A percentile compares a stretch with the other conserved stretches of the same genome.
phyloP scores from a whole-genome alignment of 1,140 invertebrate genomes.

The Coenobita brevimanus region DNA sequence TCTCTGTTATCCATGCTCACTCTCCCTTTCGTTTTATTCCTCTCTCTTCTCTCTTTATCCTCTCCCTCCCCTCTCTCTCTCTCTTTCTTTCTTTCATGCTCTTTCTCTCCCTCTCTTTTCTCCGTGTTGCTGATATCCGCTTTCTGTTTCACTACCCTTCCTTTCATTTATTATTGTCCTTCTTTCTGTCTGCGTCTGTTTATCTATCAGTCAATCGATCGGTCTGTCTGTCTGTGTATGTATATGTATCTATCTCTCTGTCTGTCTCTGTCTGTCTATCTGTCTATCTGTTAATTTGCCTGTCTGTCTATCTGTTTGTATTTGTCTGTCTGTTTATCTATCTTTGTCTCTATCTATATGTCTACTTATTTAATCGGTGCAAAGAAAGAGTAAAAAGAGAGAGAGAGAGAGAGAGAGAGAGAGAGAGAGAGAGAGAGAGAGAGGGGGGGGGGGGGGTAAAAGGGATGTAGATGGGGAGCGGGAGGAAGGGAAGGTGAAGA shows the following conservation, averaged over 20 bases:
- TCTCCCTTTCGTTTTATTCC: background rate
- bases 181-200: no score
- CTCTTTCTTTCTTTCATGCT: background rate
- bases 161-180: background rate
- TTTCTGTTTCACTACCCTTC: conserved; percentile 16
- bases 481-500: background rate
- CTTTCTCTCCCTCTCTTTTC: background rate
- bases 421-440: background rate
- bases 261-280: no score
- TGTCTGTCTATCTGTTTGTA: no score
- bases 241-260: no score
- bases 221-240: no score
- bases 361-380: background rate
- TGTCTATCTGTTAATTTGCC: no score
- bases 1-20: background rate
- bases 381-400: background rate
- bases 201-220: no score
- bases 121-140: background rate
- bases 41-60: no score
- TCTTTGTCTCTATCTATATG: no score
- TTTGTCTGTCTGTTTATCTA: no score
- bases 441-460: background rate
- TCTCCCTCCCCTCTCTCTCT: background rate
- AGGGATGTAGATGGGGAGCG: background rate
- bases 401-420: conserved; percentile 7